Conservation (phyloP, 92 coral and sea anemone species). For the Nematostella vectensis region DNA sequence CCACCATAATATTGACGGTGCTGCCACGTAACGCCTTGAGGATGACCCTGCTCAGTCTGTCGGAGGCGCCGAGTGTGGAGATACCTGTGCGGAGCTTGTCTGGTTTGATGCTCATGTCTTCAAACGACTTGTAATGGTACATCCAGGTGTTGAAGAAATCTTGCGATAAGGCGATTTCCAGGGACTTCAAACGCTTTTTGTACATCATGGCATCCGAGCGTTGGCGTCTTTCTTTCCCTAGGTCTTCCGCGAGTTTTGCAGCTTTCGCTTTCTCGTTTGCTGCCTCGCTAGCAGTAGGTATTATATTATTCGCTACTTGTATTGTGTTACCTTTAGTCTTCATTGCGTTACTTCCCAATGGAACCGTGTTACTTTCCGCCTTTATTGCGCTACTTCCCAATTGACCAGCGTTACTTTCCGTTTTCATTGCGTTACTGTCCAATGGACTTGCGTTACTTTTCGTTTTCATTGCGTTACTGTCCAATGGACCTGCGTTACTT, state of each 20-base stretch:
- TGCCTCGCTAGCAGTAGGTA: neutral
- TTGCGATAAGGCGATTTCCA: slow-evolving; percentile 57
- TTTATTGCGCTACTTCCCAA: slow-evolving; percentile 3
- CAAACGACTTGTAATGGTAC: slow-evolving; percentile 68
- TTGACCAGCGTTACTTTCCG: neutral
- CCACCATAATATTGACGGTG: slow-evolving; percentile 53
- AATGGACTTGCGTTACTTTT: neutral
- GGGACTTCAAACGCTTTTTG: slow-evolving; percentile 36
- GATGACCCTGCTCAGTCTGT: slow-evolving; percentile 51
- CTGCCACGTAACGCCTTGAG: slow-evolving; percentile 65
- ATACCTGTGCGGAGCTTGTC: slow-evolving; percentile 76
- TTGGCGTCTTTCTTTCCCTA: neutral
- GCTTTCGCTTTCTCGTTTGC: no score
- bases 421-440: neutral
- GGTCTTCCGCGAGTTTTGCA: slow-evolving; percentile 5
- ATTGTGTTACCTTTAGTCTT: slow-evolving; percentile 1
- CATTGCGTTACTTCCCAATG: slow-evolving; percentile 10
- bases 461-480: slow-evolving; percentile 1
- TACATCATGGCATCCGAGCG: slow-evolving; percentile 18
- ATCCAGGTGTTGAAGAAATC: slow-evolving; percentile 81
- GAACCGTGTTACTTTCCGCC: neutral
- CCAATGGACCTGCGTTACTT: neutral
- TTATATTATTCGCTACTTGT: neutral
- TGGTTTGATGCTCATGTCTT: slow-evolving; percentile 72
- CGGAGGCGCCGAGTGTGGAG: slow-evolving; percentile 66